Base-by-base conservation (phyloP, 2,797 vertebrate species). In the Syndactyla subalaris region DNA sequence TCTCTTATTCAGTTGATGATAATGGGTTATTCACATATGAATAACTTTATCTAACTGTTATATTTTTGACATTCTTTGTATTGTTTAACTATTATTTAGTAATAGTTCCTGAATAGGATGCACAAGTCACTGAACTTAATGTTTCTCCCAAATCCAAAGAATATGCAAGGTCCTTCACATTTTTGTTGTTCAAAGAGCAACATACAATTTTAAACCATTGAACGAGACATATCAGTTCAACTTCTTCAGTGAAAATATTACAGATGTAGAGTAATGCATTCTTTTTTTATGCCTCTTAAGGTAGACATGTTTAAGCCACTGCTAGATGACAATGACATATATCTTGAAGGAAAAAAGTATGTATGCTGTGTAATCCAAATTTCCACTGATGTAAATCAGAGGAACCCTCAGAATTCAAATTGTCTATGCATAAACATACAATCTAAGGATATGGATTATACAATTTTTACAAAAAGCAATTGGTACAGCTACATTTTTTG, bases 1-100 rank as follows among this genome's bases (percentile, higher is more conserved):
- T 97, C 51, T 91, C 70, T 92, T 96, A 96, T 94, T 96, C 89
- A 94, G 74, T 57, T 85, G 89, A 90, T 91, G 73, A 92, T 95
- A 97, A 97, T 96, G 70, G 90, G 59, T 27, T 95, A 89, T 96
- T 97, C 95, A 96, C 70, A 95, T 96, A 80, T 67, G 85, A 97
- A 96, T 92, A 92, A 82, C 14, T 97, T 95, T 96, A 96, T 92
- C 79, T 96, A 57, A 16, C 52, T 36, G 27, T 92, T 75, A 29
- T 54, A 71, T 94, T 95, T 96, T 38, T 73, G 11, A 96, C 93
- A 30, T 85, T 91, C 43, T 92, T 96, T 91, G 27, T 84, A 82
- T 78, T 94, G 57, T 92, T 96, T 89, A 81, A 48, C 39, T 62
- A 36, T 89, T 94, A 16, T 86, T 89, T 89, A 82, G 15, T 74